These are phyloP conservation scores for Scrobipalpa atriplicella DNA, from an alignment of 2,888 invertebrate species.

Conservation along the genomic window DNA sequence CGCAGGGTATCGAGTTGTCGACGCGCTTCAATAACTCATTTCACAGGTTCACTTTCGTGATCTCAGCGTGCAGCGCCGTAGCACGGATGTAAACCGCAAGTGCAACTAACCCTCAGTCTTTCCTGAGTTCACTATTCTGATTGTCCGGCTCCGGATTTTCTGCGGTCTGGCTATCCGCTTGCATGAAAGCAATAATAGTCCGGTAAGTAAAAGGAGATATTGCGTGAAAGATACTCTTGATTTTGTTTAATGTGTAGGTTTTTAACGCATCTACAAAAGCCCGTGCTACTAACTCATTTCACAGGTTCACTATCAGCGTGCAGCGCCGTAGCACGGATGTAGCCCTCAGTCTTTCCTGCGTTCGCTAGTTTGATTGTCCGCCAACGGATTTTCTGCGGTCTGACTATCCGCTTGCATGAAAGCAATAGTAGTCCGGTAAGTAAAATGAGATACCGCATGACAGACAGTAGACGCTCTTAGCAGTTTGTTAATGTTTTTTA, in stretches of 20 bases:
- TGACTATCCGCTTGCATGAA: constrained; percentile 45
- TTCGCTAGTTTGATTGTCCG: constrained; percentile 45
- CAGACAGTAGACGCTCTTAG: background rate
- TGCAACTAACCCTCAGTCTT: constrained; percentile 33
- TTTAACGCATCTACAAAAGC: too few relatives aligned
- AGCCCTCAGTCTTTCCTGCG: constrained; percentile 47
- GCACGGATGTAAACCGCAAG: constrained; percentile 52
- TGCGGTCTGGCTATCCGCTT: constrained; percentile 43
- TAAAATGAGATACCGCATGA: background rate
- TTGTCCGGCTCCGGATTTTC: constrained; percentile 42
- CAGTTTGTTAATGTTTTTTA: too few relatives aligned
- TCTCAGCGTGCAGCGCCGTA: constrained; percentile 59
- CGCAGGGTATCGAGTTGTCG: constrained; percentile 65
- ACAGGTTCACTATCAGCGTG: background rate
- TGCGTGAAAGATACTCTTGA: background rate
- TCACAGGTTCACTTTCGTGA: constrained; percentile 78
- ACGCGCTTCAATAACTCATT: constrained; percentile 76
- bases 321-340: too few relatives aligned
- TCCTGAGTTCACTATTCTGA: constrained; percentile 47
- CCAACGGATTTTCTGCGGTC: constrained; percentile 36
- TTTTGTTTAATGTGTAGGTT: too few relatives aligned
- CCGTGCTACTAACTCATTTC: background rate
- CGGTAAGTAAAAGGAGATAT: background rate
- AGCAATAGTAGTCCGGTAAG: constrained; percentile 33
- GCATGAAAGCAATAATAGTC: constrained; percentile 42